Evolutionary conservation across 2,113 vertebrate genomes (phyloP).

Genomic region (Pongo pygmaeus): DNA sequence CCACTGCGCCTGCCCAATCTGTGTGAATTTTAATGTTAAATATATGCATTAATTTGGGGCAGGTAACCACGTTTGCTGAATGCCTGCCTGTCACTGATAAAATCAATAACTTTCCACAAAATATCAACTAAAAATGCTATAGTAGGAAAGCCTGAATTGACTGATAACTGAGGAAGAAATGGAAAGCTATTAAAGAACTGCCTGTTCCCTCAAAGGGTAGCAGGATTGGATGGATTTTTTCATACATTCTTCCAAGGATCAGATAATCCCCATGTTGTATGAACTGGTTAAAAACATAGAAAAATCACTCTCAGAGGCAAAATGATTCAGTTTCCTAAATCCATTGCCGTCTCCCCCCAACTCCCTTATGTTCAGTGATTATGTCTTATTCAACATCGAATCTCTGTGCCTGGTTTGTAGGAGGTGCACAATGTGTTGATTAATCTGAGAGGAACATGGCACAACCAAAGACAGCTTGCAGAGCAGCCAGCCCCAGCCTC

Average conservation of each 20-base stretch:
- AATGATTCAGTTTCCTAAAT: neutral
- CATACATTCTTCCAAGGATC: neutral
- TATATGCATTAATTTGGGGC: neutral
- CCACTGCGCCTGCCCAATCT: neutral
- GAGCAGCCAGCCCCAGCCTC: neutral
- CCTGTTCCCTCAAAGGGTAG: neutral
- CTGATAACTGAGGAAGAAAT: neutral
- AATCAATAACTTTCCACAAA: conserved; percentile 3
- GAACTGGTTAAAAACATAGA: conserved; percentile 30
- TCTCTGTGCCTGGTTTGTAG: neutral
- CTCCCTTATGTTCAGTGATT: neutral
- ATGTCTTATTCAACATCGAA: neutral
- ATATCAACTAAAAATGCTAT: neutral
- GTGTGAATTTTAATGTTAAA: conserved; percentile 20
- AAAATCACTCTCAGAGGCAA: neutral
- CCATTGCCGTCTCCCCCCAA: neutral
- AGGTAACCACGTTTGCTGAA: neutral
- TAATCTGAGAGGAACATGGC: neutral
- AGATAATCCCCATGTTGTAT: neutral
- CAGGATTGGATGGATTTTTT: neutral
- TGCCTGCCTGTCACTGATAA: neutral
- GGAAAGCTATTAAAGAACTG: neutral
- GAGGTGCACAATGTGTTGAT: neutral
- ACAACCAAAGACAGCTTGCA: neutral
- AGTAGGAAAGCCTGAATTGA: neutral